phyloP scores from a whole-genome alignment of 2,888 invertebrate genomes.

The Thereva nobilitata region DNA sequence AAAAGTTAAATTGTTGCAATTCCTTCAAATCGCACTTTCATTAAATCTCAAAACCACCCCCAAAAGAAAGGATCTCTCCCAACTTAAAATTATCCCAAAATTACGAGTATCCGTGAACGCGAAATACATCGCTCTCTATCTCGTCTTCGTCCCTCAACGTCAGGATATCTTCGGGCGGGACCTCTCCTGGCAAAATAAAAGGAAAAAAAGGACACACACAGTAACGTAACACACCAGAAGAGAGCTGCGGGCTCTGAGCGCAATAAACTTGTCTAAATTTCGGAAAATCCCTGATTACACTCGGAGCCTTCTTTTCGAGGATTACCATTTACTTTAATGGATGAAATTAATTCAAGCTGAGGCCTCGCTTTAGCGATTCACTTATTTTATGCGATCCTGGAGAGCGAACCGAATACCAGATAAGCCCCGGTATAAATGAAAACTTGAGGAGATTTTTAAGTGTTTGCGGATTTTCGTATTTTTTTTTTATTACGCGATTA shows the following conservation, averaged over 20 bases:
- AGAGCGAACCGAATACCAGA: slow-evolving; percentile 20
- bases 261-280: slow-evolving; percentile 38
- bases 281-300: slow-evolving; percentile 40
- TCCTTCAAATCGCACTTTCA: slow-evolving; percentile 36
- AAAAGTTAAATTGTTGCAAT: slow-evolving; percentile 40
- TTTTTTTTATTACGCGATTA: slow-evolving; percentile 21
- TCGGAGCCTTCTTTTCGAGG: slow-evolving; percentile 36
- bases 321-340: slow-evolving; percentile 42
- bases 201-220: slow-evolving; percentile 5
- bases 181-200: not conserved
- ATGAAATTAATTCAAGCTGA: slow-evolving; percentile 39
- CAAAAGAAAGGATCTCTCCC: slow-evolving; percentile 24
- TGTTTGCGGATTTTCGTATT: slow-evolving; percentile 31
- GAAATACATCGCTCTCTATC: no score
- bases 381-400: slow-evolving; percentile 30
- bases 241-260: slow-evolving; percentile 1
- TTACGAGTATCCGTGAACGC: no score
- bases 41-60: slow-evolving; percentile 25
- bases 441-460: slow-evolving; percentile 29
- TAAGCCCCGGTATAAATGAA: slow-evolving; percentile 27
- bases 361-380: slow-evolving; percentile 29
- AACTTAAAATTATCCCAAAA: slow-evolving; percentile 22
- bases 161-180: not conserved
- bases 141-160: no score
- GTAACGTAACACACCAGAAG: slow-evolving; percentile 16